These are phyloP conservation scores for Scelioninae gen. 1 DNA, from an alignment of 2,888 invertebrate genomes.

Conservation along the genomic window DNA sequence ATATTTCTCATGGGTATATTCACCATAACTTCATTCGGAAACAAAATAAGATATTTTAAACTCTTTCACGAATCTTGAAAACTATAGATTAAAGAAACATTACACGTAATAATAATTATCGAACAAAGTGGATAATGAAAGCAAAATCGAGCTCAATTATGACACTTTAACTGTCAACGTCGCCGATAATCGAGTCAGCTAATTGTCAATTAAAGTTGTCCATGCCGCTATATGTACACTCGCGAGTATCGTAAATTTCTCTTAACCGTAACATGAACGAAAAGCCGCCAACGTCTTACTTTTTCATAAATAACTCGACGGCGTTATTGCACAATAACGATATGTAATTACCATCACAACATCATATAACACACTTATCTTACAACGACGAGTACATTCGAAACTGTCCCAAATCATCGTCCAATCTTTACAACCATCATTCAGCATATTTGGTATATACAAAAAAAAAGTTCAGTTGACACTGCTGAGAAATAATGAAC, in stretches of 20 bases:
- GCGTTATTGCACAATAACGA: slow-evolving; percentile 54
- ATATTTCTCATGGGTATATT: slow-evolving; percentile 12
- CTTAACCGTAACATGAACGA: slow-evolving; percentile 40
- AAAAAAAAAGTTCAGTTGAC: neutral
- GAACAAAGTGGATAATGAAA: slow-evolving; percentile 36
- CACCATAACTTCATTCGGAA: neutral
- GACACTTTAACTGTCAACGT: slow-evolving; percentile 36
- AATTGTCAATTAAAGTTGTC: slow-evolving; percentile 50
- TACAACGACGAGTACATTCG: slow-evolving; percentile 26
- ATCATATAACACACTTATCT: slow-evolving; percentile 36
- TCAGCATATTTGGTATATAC: neutral
- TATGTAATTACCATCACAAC: slow-evolving; percentile 52
- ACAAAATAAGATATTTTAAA: neutral
- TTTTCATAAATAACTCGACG: slow-evolving; percentile 54
- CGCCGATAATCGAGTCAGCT: slow-evolving; percentile 22
- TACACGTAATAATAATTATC: slow-evolving; percentile 30
- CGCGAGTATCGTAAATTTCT: slow-evolving; percentile 47
- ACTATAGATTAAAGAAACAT: slow-evolving; percentile 23
- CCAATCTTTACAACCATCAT: slow-evolving; percentile 22
- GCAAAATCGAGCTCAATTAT: slow-evolving; percentile 10
- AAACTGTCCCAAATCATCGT: slow-evolving; percentile 7
- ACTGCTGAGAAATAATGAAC: neutral
- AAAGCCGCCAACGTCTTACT: slow-evolving; percentile 37
- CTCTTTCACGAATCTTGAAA: slow-evolving; percentile 9
- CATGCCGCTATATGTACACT: slow-evolving; percentile 41